Base-by-base conservation (phyloP, 2,113 vertebrate genomes). In the Lonchura striata region DNA sequence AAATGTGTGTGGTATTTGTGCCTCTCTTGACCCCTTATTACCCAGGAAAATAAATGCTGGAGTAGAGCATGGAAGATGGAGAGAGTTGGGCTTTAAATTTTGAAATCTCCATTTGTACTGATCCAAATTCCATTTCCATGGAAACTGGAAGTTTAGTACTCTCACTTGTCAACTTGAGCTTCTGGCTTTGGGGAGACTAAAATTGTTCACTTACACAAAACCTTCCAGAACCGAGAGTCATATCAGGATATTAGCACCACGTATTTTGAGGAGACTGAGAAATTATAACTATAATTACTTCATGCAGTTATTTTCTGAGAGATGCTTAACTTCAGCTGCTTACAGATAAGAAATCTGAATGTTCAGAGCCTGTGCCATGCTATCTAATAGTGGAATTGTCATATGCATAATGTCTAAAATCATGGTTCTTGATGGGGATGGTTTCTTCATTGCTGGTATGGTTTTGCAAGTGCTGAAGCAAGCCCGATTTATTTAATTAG, bases 111-210 rank as follows among this genome's bases (percentile, higher is more conserved):
- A 39, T 68, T 71, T 82, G 54, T 92, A n/a, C 88, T 59, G 90
- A 77, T 90, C 59, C 87, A 56, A 37, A 77, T 65, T 94, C 42
- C 28, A 90, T 95, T 96, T 90, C 93, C 90, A 78, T 90, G 82
- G 94, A 78, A 96, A 94, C 82, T 59, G 78, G 44, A 83, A 92
- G 39, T 93, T 77, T 59, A 80, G 30, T 83, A 11, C 47, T 86
- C 65, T 84, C 1, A 0, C 42, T 30, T 69, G 68, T 72, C 74
- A 87, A 33, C 56, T 86, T 93, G 53, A 85, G 59, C 59, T 91
- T 74, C 72, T 94, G 84, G 47, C 83, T 87, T 78, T 86, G 59
- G n/a, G 72, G 61, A 92, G 49, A 71, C 71, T 66, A 25, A 74
- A 76, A 81, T 56, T 75, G 50, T 88, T 91, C 82, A 39, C 47